phyloP scores from a whole-genome alignment of 2,797 vertebrate species.

The Propithecus perrieri region DNA sequence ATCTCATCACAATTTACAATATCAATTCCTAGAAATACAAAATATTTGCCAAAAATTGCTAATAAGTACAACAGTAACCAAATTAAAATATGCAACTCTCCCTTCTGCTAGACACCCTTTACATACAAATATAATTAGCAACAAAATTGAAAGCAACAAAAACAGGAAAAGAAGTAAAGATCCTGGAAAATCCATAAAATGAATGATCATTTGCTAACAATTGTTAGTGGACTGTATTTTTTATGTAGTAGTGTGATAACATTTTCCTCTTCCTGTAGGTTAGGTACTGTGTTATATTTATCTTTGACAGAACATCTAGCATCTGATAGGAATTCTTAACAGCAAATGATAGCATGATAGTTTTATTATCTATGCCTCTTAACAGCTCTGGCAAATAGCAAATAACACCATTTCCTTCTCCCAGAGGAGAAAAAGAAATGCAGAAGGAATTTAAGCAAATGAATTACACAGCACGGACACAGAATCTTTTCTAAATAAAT shows the following conservation, averaged over 20 bases:
- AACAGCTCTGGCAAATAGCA: slow-evolving; percentile 36
- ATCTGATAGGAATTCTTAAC: slow-evolving; percentile 12
- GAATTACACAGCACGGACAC: not conserved
- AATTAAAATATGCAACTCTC: slow-evolving; percentile 10
- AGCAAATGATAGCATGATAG: not conserved
- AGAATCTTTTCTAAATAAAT: slow-evolving; percentile 31
- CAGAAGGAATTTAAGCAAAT: slow-evolving; percentile 28
- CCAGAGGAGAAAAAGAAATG: slow-evolving; percentile 1
- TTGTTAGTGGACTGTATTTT: not conserved
- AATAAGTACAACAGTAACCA: not conserved
- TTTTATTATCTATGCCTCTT: slow-evolving; percentile 42
- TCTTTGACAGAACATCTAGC: not conserved
- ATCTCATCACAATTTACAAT: not conserved
- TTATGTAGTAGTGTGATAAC: not conserved
- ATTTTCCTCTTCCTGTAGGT: not conserved
- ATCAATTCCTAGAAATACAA: not conserved
- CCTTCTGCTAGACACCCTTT: not conserved
- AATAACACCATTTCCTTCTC: not conserved
- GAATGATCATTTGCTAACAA: not conserved
- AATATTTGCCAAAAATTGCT: not conserved
- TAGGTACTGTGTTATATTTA: not conserved
- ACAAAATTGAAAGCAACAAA: not conserved
- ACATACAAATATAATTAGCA: not conserved
- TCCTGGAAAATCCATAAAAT: not conserved
- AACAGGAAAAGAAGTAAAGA: not conserved